Conservation (phyloP, 2,113 vertebrate species). For the Notarius lentiginosus region DNA sequence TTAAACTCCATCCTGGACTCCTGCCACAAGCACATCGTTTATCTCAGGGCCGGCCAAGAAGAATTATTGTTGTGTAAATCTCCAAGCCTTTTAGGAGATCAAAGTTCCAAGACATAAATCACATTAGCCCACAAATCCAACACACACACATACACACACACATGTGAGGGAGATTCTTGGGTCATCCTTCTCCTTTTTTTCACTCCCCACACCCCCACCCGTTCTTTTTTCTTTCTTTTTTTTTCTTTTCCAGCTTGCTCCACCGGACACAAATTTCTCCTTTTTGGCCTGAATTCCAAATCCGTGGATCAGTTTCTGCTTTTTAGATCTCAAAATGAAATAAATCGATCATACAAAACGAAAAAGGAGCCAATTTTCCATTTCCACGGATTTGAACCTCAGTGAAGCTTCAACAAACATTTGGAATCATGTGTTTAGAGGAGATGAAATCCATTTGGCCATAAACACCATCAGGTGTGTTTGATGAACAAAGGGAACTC, state of each 20-base stretch:
- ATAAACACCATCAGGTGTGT: not conserved
- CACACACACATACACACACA: constrained; percentile 31
- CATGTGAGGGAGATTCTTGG: constrained; percentile 50
- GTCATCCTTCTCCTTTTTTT: constrained; percentile 39
- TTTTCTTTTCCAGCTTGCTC: constrained; percentile 1
- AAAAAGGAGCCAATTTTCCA: not conserved
- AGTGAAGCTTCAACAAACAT: not conserved
- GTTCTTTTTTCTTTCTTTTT: constrained; percentile 38
- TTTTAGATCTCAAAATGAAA: not conserved
- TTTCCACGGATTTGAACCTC: not conserved
- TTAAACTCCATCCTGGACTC: constrained; percentile 65
- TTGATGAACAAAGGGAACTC: not conserved
- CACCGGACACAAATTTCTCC: not conserved
- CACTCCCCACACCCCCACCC: constrained; percentile 20
- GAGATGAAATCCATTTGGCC: not conserved
- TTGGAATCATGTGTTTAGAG: not conserved
- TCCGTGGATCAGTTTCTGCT: constrained; percentile 11
- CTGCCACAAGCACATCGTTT: constrained; percentile 68
- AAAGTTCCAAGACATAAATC: constrained; percentile 74
- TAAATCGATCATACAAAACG: not conserved
- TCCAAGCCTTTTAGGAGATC: constrained; percentile 73
- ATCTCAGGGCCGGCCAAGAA: constrained; percentile 65
- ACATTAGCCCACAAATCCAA: constrained; percentile 63
- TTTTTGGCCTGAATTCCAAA: constrained; percentile 1
- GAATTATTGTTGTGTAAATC: constrained; percentile 76